Conservation (phyloP, 1,140 invertebrate genomes). For the Drosophila santomea region DNA sequence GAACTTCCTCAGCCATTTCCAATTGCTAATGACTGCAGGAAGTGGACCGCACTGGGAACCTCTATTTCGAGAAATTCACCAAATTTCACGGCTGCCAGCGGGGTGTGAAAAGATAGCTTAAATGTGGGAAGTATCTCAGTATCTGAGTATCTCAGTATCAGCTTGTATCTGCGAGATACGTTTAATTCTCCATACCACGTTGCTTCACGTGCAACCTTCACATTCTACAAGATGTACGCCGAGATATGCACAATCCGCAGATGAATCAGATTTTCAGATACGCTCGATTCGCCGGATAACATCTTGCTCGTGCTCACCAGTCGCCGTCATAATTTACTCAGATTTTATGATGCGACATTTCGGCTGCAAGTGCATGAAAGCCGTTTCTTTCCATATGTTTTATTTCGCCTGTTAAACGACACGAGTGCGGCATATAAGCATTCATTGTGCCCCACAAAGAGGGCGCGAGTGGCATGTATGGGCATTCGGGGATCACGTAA, state of each 20-base stretch:
- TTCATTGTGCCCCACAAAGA: conserved; percentile 13
- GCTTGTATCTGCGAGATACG: background rate
- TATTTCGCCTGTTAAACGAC: conserved; percentile 8
- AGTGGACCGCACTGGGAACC: conserved; percentile 37
- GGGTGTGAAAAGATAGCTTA: background rate
- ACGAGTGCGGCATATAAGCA: conserved; percentile 20
- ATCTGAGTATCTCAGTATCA: background rate
- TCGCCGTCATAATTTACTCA: background rate
- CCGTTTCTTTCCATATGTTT: background rate
- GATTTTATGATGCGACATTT: conserved; percentile 7
- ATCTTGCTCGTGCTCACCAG: background rate
- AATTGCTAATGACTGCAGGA: conserved; percentile 41
- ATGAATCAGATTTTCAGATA: background rate
- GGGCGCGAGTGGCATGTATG: conserved; percentile 1
- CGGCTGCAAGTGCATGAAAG: conserved; percentile 14
- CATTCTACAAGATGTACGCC: background rate
- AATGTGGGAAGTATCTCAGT: background rate
- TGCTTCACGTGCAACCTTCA: background rate
- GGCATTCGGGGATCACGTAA: conserved; percentile 35
- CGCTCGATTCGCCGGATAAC: background rate
- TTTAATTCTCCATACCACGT: too few relatives aligned
- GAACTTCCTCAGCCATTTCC: conserved; percentile 32
- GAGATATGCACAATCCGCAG: background rate
- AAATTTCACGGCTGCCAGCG: conserved; percentile 27
- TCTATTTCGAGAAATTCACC: conserved; percentile 30